Evolutionary conservation across 1,140 invertebrate genomes (phyloP).

Genomic region (Drosophila arawakana): DNA sequence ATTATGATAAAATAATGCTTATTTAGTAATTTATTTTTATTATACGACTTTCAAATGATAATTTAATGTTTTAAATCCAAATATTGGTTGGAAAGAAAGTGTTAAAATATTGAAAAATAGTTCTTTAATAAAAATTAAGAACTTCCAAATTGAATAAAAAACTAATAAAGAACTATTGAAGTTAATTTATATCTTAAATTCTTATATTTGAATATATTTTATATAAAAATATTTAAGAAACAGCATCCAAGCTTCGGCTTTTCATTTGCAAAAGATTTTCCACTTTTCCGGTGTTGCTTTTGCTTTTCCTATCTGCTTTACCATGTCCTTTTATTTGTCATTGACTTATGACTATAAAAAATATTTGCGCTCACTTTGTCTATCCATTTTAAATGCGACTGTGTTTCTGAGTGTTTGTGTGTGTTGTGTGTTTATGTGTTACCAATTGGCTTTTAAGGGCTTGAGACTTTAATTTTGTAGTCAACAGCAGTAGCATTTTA

Average conservation of each 20-base stretch:
- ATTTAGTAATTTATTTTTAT: too few relatives aligned
- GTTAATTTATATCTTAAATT: too few relatives aligned
- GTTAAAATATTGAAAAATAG: too few relatives aligned
- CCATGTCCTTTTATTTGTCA: conserved; percentile 29
- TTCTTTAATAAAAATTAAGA: too few relatives aligned
- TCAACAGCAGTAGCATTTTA: conserved; percentile 16
- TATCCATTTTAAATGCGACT: conserved; percentile 30
- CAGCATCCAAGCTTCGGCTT: conserved; percentile 6
- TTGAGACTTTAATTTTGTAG: conserved; percentile 18
- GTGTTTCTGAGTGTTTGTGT: not conserved
- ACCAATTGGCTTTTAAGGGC: conserved; percentile 39
- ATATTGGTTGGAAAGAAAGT: too few relatives aligned
- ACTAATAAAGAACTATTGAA: too few relatives aligned
- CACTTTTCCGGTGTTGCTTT: not conserved
- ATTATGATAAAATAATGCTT: too few relatives aligned
- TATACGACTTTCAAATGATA: too few relatives aligned
- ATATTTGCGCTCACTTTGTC: conserved; percentile 41
- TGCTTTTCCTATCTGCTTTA: not conserved
- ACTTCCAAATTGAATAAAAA: too few relatives aligned
- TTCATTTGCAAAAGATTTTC: not conserved
- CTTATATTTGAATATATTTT: too few relatives aligned
- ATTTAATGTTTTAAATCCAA: too few relatives aligned
- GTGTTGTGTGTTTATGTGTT: conserved; percentile 31
- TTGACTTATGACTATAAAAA: conserved; percentile 51
- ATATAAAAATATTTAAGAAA: not conserved